Evolutionary conservation across 2,888 invertebrate genomes (phyloP).

Genomic region (Pelosia muscerda): DNA sequence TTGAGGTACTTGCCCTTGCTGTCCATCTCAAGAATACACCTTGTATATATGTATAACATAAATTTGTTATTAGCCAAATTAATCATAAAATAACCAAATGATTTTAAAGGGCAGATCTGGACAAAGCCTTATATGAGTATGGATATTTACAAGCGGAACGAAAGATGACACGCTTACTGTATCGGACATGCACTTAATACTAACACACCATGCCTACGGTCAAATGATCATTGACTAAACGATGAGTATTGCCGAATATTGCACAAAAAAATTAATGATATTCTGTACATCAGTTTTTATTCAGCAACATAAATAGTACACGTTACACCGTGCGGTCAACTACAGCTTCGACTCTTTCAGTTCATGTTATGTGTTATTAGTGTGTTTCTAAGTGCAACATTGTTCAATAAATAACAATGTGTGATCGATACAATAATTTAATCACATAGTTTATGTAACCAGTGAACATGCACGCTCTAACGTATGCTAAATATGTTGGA

Average conservation of each 20-base stretch:
- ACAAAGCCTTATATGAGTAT: slow-evolving; percentile 44
- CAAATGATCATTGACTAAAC: slow-evolving; percentile 71
- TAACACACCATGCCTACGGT: slow-evolving; percentile 68
- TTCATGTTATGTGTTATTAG: background rate
- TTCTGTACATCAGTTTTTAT: slow-evolving; percentile 45
- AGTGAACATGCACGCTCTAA: slow-evolving; percentile 13
- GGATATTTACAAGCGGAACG: slow-evolving; percentile 59
- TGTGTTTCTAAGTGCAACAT: background rate
- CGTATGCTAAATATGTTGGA: slow-evolving; percentile 30
- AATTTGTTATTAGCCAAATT: background rate
- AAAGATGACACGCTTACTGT: slow-evolving; percentile 53
- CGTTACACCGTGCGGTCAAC: slow-evolving; percentile 14
- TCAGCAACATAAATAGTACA: slow-evolving; percentile 37
- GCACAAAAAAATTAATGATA: slow-evolving; percentile 68
- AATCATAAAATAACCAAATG: background rate
- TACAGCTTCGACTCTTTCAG: background rate
- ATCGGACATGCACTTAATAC: slow-evolving; percentile 70
- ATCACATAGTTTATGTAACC: background rate
- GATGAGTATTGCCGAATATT: slow-evolving; percentile 85
- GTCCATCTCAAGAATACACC: no score
- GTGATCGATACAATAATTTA: background rate
- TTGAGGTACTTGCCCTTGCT: no score
- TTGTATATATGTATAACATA: background rate
- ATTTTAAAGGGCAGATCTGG: slow-evolving; percentile 28
- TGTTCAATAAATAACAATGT: background rate